Base-by-base conservation (phyloP, 2,113 vertebrate species). In the Pygoscelis adeliae region DNA sequence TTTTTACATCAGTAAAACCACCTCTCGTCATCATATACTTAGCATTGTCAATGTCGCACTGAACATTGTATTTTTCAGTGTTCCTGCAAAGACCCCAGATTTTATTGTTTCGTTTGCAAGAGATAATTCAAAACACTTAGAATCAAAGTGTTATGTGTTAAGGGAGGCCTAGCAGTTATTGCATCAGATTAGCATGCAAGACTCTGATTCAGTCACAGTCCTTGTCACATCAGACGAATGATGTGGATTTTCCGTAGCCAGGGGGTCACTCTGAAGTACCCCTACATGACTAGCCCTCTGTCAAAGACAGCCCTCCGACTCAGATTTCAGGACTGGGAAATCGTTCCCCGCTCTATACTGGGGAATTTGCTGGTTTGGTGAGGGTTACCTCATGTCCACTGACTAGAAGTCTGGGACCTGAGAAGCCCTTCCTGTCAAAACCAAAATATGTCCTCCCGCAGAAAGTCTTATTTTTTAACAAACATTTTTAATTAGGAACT, bases 181-280 rank as follows among this genome's bases (percentile, higher is more conserved):
- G 25, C 36, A 16, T 13, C 0, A 2, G 27, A n/a, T 34, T 0
- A 56, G 26, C 13, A 21, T 0, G 1, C 5, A 15, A 29, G 20
- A 6, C 46, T 17, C 16, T 3, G 25, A 17, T 7, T 38, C 62
- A 30, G 18, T 36, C 34, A 27, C 23, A 10, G 38, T 9, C 53
- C 36, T 19, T 6, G 27, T 6, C 4, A 0, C 2, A 38, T 14
- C 30, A 38, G 44, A 32, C 1, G 3, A n/a, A 46, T 0, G 0
- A 40, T 1, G 2, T 15, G 49, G 76, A 30, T 53, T 52, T 63
- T 42, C 56, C 49, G 13, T 47, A 27, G 17, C 4, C 10, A 7
- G 6, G 12, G 40, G 16, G 8, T 34, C 7, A 13, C 46, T 27
- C 61, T 12, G 67, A 40, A 50, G 62, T 3, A 15, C 15, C 80